Evolutionary conservation across 2,888 invertebrate species (phyloP).

Genomic region (Drosophila longiperda): DNA sequence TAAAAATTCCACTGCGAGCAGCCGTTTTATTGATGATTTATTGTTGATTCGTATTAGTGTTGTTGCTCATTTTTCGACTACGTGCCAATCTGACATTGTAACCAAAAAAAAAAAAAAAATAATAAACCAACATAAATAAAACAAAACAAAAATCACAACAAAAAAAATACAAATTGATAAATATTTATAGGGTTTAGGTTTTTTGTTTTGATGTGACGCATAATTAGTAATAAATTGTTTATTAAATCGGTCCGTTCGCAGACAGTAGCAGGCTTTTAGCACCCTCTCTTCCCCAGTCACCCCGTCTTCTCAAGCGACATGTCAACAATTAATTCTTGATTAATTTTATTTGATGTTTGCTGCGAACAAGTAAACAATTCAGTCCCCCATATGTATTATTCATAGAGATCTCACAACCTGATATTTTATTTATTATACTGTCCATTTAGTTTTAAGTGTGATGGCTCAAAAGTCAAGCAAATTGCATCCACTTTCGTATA

Average conservation of each 20-base stretch:
- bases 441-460: neutral
- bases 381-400: neutral
- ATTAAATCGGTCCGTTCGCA: conserved; percentile 32
- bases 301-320: conserved; percentile 47
- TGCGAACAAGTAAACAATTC: conserved; percentile 32
- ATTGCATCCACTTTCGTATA: neutral
- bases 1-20: conserved; percentile 66
- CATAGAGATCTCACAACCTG: neutral
- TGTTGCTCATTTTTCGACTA: conserved; percentile 65
- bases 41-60: conserved; percentile 68
- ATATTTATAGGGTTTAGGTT: conserved; percentile 68
- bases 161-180: conserved; percentile 55
- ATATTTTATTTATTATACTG: neutral
- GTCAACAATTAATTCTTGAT: conserved; percentile 69
- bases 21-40: conserved; percentile 71
- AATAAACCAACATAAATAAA: conserved; percentile 7
- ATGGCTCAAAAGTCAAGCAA: neutral
- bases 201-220: conserved; percentile 70
- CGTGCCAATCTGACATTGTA: conserved; percentile 53
- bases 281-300: neutral
- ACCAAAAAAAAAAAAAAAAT: conserved; percentile 25
- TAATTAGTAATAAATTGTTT: conserved; percentile 69
- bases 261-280: conserved; percentile 57
- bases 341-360: conserved; percentile 60
- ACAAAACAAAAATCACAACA: conserved; percentile 10